Percentiles rank a stretch among this genome's conserved stretches.
Conservation (phyloP, 92 coral and sea anemone genomes). For the Epizoanthus rinbou region DNA sequence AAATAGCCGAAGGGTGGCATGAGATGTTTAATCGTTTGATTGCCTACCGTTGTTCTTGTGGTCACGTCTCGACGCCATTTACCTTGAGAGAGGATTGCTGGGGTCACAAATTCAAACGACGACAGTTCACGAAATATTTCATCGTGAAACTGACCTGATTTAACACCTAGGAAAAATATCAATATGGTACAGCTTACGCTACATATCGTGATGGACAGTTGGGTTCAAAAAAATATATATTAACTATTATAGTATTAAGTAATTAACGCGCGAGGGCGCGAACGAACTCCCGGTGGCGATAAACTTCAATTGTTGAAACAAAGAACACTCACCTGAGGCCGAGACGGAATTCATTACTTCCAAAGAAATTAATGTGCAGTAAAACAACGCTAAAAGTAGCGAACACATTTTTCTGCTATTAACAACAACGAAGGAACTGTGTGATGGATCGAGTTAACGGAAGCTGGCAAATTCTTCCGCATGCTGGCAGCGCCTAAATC, state of each 20-base stretch:
- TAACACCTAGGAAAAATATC: conserved; percentile 2
- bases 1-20: background rate
- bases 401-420: background rate
- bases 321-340: conserved; percentile 4
- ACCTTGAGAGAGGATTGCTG: conserved; percentile 14
- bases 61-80: conserved; percentile 35
- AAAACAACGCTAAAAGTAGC: background rate
- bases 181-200: background rate
- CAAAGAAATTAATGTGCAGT: background rate
- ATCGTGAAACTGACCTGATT: conserved; percentile 12
- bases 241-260: too few relatives aligned
- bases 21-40: background rate
- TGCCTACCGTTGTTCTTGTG: conserved; percentile 16
- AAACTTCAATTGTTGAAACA: background rate
- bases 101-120: conserved; percentile 21
- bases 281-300: background rate
- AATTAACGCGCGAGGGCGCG: too few relatives aligned
- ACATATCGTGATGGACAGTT: conserved; percentile 16
- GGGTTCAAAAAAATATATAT: conserved; percentile 10
- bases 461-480: conserved; percentile 34
- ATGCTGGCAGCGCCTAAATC: too few relatives aligned
- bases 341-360: background rate
- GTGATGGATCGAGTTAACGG: conserved; percentile 5
- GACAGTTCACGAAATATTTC: conserved; percentile 28
- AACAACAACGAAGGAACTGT: background rate